Base-by-base conservation (phyloP, 1,140 invertebrate species). In the Bombus huntii region DNA sequence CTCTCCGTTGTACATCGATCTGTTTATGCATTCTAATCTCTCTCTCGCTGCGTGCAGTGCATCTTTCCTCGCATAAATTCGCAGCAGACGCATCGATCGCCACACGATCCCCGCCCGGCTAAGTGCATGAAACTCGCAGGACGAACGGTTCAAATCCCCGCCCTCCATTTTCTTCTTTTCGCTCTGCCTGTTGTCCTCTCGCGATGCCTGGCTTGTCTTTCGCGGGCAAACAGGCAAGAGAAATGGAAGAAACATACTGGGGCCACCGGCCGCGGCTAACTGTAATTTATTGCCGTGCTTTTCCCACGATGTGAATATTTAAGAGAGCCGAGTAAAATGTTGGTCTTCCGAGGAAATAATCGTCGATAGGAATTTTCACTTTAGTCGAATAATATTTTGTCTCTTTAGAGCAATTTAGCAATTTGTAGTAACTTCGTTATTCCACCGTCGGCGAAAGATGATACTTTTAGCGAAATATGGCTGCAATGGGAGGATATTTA, bases 21-120 rank as follows among this genome's bases (percentile, higher is more conserved):
- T 73, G 71, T 44, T 73, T 73, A 73, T 73, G 71, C 71, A 73
- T 73, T 73, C 39, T 47, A 73, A 73, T 73, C 71, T 73, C n/a
- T 47, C n/a, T 39, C 15, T 62, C 10, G 71, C 71, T 44, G 71
- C 71, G 42, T 44, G 15, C 42, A 73, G 44, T 73, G 71, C 71
- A 73, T 73, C 71, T 73, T 31, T 47, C 25, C 42, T 73, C 39
- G 71, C 42, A 73, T 73, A 73, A 73, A 73, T 73, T 71, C n/a
- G 28, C 42, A 44, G 28, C 71, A 44, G 71, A 73, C 71, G 71
- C 71, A 73, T 73, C 71, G 71, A 73, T 73, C 42, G n/a, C 42
- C 42, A 13, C 39, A 12, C 70, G 70, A 71, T n/a, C 39, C 37
- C 28, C 25, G 28, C 59, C 10, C 70, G 39, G 9, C 71, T 73